Conservation (phyloP, 2,113 vertebrate genomes). For the Thermophis baileyi region DNA sequence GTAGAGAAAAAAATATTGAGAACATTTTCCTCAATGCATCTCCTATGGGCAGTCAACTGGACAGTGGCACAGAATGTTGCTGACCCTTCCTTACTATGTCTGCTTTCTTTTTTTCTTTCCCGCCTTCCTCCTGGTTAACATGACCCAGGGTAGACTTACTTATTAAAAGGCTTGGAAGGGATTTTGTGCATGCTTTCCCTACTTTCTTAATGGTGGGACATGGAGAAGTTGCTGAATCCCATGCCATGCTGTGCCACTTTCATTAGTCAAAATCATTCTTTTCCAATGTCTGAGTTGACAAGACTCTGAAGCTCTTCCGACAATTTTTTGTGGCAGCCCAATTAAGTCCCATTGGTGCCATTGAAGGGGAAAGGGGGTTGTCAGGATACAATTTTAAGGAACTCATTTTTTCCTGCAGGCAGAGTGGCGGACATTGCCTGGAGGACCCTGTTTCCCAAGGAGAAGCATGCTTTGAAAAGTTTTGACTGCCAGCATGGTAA, state of each 20-base stretch:
- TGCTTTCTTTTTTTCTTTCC: background rate
- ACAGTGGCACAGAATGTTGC: background rate
- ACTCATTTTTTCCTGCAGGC: constrained; percentile 19
- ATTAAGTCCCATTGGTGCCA: constrained; percentile 30
- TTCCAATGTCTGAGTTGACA: constrained; percentile 16
- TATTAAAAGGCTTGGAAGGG: background rate
- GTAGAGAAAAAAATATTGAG: background rate
- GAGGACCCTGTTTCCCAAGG: constrained; percentile 11
- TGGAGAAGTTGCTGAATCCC: background rate
- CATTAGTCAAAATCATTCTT: background rate
- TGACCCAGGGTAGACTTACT: background rate
- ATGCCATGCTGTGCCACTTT: background rate
- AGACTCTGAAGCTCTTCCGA: constrained; percentile 4
- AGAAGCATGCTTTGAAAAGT: constrained; percentile 1
- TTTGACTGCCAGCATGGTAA: background rate
- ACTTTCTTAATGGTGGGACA: background rate
- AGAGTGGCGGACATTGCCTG: constrained; percentile 6
- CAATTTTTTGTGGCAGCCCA: constrained; percentile 14
- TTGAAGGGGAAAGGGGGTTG: background rate
- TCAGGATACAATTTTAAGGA: background rate
- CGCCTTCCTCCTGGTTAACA: background rate
- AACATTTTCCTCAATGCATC: background rate
- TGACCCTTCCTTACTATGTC: background rate
- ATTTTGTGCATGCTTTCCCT: background rate
- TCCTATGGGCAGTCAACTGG: background rate